These are phyloP conservation scores for Chondrosia reniformis DNA, from an alignment of 37 sponge, comb jelly and placozoan genomes.

Conservation along the genomic window DNA sequence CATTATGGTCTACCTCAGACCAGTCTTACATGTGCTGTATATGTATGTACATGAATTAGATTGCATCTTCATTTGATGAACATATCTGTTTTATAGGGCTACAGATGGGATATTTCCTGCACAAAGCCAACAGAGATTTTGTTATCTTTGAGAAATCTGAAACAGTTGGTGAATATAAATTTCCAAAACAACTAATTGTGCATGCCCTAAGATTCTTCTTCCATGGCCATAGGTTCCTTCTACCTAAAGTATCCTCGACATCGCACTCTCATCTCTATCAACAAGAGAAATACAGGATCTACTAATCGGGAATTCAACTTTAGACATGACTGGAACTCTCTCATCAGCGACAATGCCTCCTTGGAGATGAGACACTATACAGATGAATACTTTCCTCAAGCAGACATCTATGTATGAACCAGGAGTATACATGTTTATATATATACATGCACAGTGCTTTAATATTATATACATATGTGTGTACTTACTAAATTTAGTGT, in stretches of 20 bases:
- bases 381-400: conserved; percentile 56
- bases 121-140: conserved; percentile 43
- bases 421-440: neutral
- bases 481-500: neutral
- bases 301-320: conserved; percentile 64
- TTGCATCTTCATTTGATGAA: too few species aligned
- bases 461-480: neutral
- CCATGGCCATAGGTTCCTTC: conserved; percentile 39
- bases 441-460: neutral
- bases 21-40: too few species aligned
- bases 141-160: conserved; percentile 47
- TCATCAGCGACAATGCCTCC: conserved; percentile 50
- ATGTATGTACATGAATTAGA: too few species aligned
- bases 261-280: conserved; percentile 61
- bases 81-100: conserved; percentile 14
- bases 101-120: conserved; percentile 55
- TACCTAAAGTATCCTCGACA: conserved; percentile 60
- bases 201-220: neutral
- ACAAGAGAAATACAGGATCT: conserved; percentile 62
- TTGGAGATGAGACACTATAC: conserved; percentile 53
- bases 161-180: conserved; percentile 20
- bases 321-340: conserved; percentile 69
- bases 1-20: too few species aligned
- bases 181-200: neutral
- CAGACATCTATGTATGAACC: conserved; percentile 49